Evolutionary conservation across 2,797 vertebrate species (phyloP), one percentile per base, ranked within the genome.

Genomic region (Gastrophryne carolinensis): DNA sequence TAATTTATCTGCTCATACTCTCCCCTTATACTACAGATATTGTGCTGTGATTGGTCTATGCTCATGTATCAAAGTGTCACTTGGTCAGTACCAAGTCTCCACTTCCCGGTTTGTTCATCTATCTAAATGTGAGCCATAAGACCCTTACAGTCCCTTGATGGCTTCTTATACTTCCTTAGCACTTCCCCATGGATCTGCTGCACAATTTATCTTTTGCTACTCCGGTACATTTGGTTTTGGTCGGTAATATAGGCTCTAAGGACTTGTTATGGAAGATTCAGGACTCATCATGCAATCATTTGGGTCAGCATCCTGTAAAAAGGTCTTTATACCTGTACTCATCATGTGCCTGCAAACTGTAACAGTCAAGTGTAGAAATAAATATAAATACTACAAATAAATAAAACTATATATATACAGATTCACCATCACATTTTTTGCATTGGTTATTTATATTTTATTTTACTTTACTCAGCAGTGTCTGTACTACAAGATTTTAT

Each of bases 51-150:
- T 87, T 85, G 82, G 80, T 84, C 82, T 82, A 73, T 66, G 83
- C 86, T 88, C 67, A 75, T 82, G 86, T 89, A 86, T 89, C 78
- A 83, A 83, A 84, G 86, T 90, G 89, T 89, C 90, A 90, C 85
- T 85, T 86, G 88, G 88, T 91, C 90, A 88, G 90, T 90, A 89
- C 91, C 89, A 91, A 90, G 90, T 87, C 88, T 89, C 86, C 84
- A 87, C 85, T 80, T 83, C 85, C 84, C 88, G 86, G 86, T 89
- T 91, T 92, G 90, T 92, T 89, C 88, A 85, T 87, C 88, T 86
- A 89, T 90, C 88, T 91, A 89, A 90, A 90, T 89, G 89, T 89
- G 89, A 91, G 91, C 91, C 90, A 91, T 91, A 88, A 88, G 85
- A 83, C 73, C 83, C 82, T 83, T 82, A 86, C 82, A 80, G 88